Conservation (phyloP, 2,888 invertebrate species). For the Hirudinaria manillensis region DNA sequence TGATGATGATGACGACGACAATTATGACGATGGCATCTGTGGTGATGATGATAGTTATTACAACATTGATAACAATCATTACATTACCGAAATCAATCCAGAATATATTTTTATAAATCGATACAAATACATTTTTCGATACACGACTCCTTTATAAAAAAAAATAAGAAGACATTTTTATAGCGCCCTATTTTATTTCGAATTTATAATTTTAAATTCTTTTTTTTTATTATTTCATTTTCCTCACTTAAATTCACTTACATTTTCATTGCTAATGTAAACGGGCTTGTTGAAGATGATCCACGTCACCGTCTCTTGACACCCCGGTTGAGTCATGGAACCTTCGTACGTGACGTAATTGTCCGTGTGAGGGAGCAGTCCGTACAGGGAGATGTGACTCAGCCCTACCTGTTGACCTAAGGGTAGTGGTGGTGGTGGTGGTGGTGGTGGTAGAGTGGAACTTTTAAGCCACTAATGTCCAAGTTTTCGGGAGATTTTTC, state of each 20-base stretch:
- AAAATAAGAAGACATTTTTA: too few relatives aligned
- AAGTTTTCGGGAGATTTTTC: too few relatives aligned
- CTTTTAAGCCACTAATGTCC: too few relatives aligned
- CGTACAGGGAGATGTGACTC: slow-evolving; percentile 38
- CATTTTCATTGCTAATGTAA: slow-evolving; percentile 91
- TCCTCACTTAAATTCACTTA: slow-evolving; percentile 61
- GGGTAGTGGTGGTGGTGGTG: not conserved
- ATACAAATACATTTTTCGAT: too few relatives aligned
- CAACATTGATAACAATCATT: not conserved
- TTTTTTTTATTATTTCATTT: not conserved
- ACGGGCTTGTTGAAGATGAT: slow-evolving; percentile 94
- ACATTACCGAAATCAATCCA: not conserved
- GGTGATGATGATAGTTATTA: not conserved
- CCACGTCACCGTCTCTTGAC: slow-evolving; percentile 99
- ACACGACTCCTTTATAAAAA: too few relatives aligned
- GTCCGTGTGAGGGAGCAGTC: slow-evolving; percentile 39
- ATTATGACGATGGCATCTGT: not conserved
- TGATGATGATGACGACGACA: slow-evolving; percentile 16
- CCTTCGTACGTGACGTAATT: slow-evolving; percentile 93
- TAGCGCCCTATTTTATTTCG: too few relatives aligned
- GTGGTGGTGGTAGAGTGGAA: too few relatives aligned
- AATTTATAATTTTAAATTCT: too few relatives aligned
- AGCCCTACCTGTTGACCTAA: slow-evolving; percentile 37
- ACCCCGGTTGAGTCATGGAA: slow-evolving; percentile 89
- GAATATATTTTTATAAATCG: too few relatives aligned